Evolutionary conservation across 2,797 vertebrate genomes (phyloP), one percentile per base, ranked within the genome.

Genomic region (Dallia pectoralis): DNA sequence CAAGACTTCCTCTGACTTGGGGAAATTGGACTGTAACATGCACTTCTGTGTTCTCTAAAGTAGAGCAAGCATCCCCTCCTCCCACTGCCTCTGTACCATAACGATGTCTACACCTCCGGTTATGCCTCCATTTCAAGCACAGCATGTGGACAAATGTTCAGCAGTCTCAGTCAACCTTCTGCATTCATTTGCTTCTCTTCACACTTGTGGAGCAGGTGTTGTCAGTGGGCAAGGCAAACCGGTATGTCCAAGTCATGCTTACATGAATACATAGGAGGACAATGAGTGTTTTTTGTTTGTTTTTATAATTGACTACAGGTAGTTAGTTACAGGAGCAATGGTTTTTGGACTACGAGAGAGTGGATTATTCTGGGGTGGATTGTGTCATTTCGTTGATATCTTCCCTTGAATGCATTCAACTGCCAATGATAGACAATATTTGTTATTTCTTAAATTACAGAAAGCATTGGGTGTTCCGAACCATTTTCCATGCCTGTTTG

Each of bases 401-500:
- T 84, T 78, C 67, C 84, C 79, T 80, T 87, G 82, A 85, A 72
- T 86, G 87, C 72, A 79, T 81, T 81, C 72, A 79, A 75, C 86
- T 75, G 82, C 85, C 86, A 87, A 79, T 81, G 77, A 82, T 79
- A 86, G 88, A 90, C 87, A 87, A 63, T 70, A 69, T 82, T 25
- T 74, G 72, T 59, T 78, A 67, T 48, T 67, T 83, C 87, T 77
- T 69, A 72, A 77, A 74, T 87, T 75, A 81, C 67, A 72, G 33
- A 66, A 70, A 87, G 73, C 74, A 69, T 87, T 79, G 73, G 65
- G 70, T 85, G 62, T 85, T 87, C 51, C 86, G 87, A 92, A 89
- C 89, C 90, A 89, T 83, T 56, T 89, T 77, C 81, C 78, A 86
- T 76, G 67, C 82, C 81, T 89, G 85, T 90, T 70, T 85, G 76